Percentiles rank a stretch among this genome's conserved stretches.
phyloP scores from a whole-genome alignment of 1,140 invertebrate genomes.

The Sweltsa coloradensis region DNA sequence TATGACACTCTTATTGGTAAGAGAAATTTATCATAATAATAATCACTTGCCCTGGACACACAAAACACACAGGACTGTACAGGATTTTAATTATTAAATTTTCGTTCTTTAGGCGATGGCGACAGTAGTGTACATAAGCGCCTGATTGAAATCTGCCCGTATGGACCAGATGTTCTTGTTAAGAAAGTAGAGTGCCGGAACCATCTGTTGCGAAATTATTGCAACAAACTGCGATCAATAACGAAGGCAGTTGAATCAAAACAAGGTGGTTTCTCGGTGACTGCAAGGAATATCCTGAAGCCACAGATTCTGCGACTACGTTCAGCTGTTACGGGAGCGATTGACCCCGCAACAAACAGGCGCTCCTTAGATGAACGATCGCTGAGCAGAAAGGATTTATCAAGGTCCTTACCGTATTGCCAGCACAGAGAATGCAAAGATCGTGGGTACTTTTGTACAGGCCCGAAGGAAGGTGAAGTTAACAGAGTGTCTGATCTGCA shows the following conservation, averaged over 20 bases:
- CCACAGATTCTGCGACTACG: conserved; percentile 9
- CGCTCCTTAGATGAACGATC: conserved; percentile 7
- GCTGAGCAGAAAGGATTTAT: conserved; percentile 19
- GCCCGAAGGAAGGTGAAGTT: conserved; percentile 13
- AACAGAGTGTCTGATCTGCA: conserved; percentile 19
- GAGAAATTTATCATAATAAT: no score
- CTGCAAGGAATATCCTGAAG: conserved; percentile 13
- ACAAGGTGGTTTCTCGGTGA: neutral
- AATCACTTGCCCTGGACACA: no score
- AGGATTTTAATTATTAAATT: no score
- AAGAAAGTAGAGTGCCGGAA: conserved; percentile 25
- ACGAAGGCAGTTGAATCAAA: conserved; percentile 1
- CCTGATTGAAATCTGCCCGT: conserved; percentile 11
- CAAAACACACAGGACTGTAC: no score
- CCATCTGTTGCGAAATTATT: conserved; percentile 23
- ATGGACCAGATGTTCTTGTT: conserved; percentile 12
- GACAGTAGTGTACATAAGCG: conserved; percentile 11
- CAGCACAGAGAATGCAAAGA: conserved; percentile 22
- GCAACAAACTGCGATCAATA: conserved; percentile 17
- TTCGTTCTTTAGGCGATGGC: conserved; percentile 6
- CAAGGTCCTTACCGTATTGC: conserved; percentile 26
- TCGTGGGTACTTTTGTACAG: conserved; percentile 18
- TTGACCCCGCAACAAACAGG: conserved; percentile 7
- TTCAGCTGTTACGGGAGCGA: no score
- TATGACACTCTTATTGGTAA: neutral